phyloP scores from a whole-genome alignment of 2,113 vertebrate genomes.

The Scomber colias region DNA sequence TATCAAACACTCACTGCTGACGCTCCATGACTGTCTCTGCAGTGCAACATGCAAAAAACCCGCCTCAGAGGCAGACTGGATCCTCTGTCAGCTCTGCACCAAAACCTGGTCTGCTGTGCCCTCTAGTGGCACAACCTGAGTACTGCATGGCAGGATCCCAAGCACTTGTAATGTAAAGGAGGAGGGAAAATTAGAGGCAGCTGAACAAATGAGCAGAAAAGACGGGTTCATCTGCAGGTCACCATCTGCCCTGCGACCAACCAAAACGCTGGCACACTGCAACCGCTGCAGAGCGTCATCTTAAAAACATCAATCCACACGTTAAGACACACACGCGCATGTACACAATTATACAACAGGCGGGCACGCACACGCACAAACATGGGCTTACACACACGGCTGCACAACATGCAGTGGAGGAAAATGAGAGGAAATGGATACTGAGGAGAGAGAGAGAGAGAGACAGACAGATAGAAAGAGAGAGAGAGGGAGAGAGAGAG shows the following conservation, averaged over 20 bases:
- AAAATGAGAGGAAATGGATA: conserved; percentile 55
- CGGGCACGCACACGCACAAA: conserved; percentile 30
- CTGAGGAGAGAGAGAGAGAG: conserved; percentile 32
- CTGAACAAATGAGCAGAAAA: conserved; percentile 90
- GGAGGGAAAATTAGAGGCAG: conserved; percentile 89
- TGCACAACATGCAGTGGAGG: conserved; percentile 77
- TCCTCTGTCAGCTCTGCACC: neutral
- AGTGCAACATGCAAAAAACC: conserved; percentile 44
- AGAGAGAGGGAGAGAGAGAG: conserved; percentile 23
- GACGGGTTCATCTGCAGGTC: conserved; percentile 91
- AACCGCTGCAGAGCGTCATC: conserved; percentile 85
- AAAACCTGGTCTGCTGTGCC: conserved; percentile 85
- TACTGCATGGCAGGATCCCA: neutral
- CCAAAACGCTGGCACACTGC: conserved; percentile 87
- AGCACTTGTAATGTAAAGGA: conserved; percentile 55
- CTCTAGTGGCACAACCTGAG: conserved; percentile 79
- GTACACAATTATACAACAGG: conserved; percentile 51
- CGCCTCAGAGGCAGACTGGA: neutral
- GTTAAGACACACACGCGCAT: conserved; percentile 3
- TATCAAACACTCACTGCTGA: neutral
- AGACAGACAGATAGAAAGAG: conserved; percentile 11
- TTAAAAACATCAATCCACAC: conserved; percentile 72
- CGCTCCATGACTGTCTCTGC: neutral
- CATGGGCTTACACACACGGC: conserved; percentile 59
- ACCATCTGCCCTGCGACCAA: conserved; percentile 91